Conservation (phyloP, 1,140 invertebrate genomes). For the Drosophila biarmipes region DNA sequence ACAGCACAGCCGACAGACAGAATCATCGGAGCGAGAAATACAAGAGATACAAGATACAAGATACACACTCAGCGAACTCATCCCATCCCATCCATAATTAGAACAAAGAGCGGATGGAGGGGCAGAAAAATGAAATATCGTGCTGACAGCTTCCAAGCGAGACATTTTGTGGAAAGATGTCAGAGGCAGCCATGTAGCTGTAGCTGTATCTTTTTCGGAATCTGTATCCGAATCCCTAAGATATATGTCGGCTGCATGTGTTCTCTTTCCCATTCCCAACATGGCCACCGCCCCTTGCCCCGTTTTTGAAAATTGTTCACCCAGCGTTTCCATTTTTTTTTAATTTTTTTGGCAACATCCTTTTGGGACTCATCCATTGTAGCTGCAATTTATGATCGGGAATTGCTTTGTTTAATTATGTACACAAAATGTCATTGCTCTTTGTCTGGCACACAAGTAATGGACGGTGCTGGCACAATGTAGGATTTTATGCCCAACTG, state of each 20-base stretch:
- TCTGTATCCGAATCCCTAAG: constrained; percentile 16
- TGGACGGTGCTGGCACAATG: constrained; percentile 18
- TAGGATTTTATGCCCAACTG: constrained; percentile 35
- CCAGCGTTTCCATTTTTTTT: constrained; percentile 19
- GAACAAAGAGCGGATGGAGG: constrained; percentile 61
- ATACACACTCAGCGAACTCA: constrained; percentile 31
- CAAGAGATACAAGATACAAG: constrained; percentile 23
- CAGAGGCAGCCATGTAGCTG: constrained; percentile 36
- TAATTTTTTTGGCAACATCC: constrained; percentile 30
- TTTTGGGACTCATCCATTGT: constrained; percentile 27
- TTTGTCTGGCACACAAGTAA: constrained; percentile 23
- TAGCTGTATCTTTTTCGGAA: constrained; percentile 8
- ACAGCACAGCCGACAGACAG: constrained; percentile 23
- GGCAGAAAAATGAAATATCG: constrained; percentile 48
- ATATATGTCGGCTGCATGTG: constrained; percentile 48
- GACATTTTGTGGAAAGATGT: constrained; percentile 69
- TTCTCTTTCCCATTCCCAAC: constrained; percentile 43
- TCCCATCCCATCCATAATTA: constrained; percentile 55
- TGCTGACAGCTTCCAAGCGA: constrained; percentile 63
- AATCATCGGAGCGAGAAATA: constrained; percentile 41
- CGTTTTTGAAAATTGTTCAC: constrained; percentile 28
- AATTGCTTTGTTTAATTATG: constrained; percentile 48
- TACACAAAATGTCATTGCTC: constrained; percentile 49
- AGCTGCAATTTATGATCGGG: constrained; percentile 45
- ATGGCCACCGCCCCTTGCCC: constrained; percentile 51